A percentile compares a stretch with the other conserved stretches of the same genome.
Conservation (phyloP, 2,113 vertebrate genomes). For the Hystrix cristata region DNA sequence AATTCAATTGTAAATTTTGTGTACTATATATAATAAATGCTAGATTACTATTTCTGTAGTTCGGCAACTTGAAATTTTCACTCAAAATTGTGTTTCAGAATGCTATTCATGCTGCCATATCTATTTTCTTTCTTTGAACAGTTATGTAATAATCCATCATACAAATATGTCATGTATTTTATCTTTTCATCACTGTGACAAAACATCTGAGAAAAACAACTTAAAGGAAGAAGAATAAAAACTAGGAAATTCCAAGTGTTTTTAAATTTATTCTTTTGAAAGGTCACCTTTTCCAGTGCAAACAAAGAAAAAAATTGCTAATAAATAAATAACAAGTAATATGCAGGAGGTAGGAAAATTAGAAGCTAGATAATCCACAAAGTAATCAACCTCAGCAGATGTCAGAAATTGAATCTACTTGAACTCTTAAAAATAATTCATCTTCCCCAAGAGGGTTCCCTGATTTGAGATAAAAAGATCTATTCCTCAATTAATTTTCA, state of each 20-base stretch:
- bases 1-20: not conserved
- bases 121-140: not conserved
- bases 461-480: conserved; percentile 16
- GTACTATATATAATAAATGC: not conserved
- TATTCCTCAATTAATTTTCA: not conserved
- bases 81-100: not conserved
- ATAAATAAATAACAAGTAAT: not conserved
- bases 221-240: not conserved
- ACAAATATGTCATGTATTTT: not conserved
- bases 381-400: not conserved
- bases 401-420: not conserved
- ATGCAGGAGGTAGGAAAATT: not conserved
- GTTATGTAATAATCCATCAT: not conserved
- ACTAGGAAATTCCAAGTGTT: not conserved
- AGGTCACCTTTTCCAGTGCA: not conserved
- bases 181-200: not conserved
- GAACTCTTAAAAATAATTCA: conserved; percentile 42
- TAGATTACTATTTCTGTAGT: not conserved
- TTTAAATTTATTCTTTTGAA: not conserved
- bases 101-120: not conserved
- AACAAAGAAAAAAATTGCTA: not conserved
- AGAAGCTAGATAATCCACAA: not conserved
- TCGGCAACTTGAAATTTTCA: conserved; percentile 10
- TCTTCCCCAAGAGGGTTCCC: not conserved
- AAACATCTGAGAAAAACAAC: not conserved